These are phyloP conservation scores for Dromiciops gliroides DNA, from an alignment of 2,113 vertebrate species.

Conservation along the genomic window DNA sequence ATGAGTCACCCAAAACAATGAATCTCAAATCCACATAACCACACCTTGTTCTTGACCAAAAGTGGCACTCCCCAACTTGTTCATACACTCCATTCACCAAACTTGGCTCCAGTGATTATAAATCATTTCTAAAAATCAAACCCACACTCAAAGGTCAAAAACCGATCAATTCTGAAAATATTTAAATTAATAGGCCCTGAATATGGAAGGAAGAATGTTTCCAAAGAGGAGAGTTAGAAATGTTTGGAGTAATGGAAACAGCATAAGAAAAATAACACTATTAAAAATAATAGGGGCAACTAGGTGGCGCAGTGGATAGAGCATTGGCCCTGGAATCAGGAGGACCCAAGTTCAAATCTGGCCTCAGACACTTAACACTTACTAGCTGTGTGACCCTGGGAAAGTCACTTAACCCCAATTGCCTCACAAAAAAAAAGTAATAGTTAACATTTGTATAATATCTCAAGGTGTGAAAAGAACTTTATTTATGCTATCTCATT, in stretches of 20 bases:
- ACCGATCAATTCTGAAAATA: not conserved
- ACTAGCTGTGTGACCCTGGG: too few relatives aligned
- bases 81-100: not conserved
- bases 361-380: too few relatives aligned
- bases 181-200: not conserved
- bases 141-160: not conserved
- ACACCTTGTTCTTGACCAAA: not conserved
- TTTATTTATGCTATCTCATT: not conserved
- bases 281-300: not conserved
- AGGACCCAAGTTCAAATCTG: too few relatives aligned
- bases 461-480: not conserved
- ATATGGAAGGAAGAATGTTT: not conserved
- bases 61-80: not conserved
- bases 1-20: not conserved
- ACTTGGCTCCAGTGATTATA: not conserved
- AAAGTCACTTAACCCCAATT: too few relatives aligned
- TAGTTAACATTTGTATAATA: not conserved
- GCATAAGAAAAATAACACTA: not conserved
- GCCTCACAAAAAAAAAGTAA: too few relatives aligned
- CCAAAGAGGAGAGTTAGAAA: not conserved
- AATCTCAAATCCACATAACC: not conserved
- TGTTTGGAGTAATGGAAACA: not conserved
- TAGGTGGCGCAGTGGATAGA: too few relatives aligned
- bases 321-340: too few relatives aligned
- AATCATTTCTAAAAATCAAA: slow-evolving; percentile 40